A percentile compares a stretch with the other conserved stretches of the same genome.
phyloP scores from a whole-genome alignment of 1,140 invertebrate species.

The Camponotus pennsylvanicus region DNA sequence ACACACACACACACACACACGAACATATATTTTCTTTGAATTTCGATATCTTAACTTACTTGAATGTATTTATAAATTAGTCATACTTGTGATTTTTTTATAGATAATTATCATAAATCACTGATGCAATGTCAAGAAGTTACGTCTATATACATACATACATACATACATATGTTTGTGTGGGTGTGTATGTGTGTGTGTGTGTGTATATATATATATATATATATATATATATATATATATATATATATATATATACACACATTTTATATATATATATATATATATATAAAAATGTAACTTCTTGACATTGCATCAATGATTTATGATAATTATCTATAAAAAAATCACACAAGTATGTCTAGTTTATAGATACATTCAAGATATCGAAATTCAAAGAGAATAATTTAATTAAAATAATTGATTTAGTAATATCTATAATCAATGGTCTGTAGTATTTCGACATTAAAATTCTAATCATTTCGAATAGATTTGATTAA shows the following conservation, averaged over 20 bases:
- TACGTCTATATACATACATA: neutral
- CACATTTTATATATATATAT: no score
- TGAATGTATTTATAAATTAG: neutral
- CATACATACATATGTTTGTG: no score
- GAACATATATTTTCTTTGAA: neutral
- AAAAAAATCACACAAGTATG: neutral
- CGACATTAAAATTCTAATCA: constrained; percentile 14
- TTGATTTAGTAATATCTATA: neutral
- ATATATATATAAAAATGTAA: neutral
- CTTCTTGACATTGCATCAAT: constrained; percentile 30
- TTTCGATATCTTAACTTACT: neutral
- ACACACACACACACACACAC: no score
- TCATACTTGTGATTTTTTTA: neutral
- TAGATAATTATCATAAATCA: constrained; percentile 21
- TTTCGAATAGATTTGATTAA: neutral
- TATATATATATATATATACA: no score
- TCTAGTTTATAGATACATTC: neutral
- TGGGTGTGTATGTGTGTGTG: no score
- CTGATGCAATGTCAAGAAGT: constrained; percentile 34
- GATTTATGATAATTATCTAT: constrained; percentile 10
- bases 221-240: no score
- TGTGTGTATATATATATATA: no score
- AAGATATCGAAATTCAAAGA: neutral
- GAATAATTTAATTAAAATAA: neutral
- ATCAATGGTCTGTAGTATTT: neutral